These are phyloP conservation scores for Corvus hawaiiensis DNA, from an alignment of 2,113 vertebrate species.

Conservation along the genomic window DNA sequence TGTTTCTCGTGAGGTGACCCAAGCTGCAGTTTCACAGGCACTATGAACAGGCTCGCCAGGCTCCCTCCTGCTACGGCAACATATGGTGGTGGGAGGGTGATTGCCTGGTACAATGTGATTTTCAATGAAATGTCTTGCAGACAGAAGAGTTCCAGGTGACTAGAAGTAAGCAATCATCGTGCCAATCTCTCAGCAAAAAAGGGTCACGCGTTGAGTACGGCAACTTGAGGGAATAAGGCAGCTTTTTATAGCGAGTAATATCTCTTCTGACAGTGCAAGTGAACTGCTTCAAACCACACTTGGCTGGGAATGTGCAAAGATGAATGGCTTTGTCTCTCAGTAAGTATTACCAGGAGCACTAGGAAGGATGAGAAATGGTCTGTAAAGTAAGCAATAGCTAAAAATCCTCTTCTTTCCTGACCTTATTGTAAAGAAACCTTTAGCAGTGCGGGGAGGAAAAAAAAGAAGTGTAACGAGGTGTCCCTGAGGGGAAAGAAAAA, in stretches of 20 bases:
- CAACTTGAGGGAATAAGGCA: constrained; percentile 44
- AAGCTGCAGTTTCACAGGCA: neutral
- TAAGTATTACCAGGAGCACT: constrained; percentile 57
- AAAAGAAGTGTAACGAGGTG: neutral
- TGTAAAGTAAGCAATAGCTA: constrained; percentile 47
- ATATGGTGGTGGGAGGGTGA: constrained; percentile 52
- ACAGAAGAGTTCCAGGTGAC: constrained; percentile 65
- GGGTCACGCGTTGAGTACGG: constrained; percentile 35
- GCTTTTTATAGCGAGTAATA: constrained; percentile 70
- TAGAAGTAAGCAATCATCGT: constrained; percentile 41
- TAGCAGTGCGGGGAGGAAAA: neutral
- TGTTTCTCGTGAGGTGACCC: neutral
- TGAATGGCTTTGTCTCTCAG: constrained; percentile 65
- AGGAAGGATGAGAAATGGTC: constrained; percentile 53
- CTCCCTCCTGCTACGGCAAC: constrained; percentile 30
- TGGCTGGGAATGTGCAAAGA: constrained; percentile 58
- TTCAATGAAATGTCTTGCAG: constrained; percentile 57
- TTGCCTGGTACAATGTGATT: constrained; percentile 58
- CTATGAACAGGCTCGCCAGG: neutral
- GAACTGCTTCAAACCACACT: constrained; percentile 58
- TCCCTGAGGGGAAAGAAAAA: neutral
- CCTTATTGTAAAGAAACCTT: constrained; percentile 35
- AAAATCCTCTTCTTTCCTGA: constrained; percentile 6
- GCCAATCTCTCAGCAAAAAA: constrained; percentile 51
- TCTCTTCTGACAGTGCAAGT: constrained; percentile 71